Percentiles rank a stretch among this genome's conserved stretches.
Conservation (phyloP, 2,113 vertebrate genomes). For the Speoplatyrhinus poulsoni region DNA sequence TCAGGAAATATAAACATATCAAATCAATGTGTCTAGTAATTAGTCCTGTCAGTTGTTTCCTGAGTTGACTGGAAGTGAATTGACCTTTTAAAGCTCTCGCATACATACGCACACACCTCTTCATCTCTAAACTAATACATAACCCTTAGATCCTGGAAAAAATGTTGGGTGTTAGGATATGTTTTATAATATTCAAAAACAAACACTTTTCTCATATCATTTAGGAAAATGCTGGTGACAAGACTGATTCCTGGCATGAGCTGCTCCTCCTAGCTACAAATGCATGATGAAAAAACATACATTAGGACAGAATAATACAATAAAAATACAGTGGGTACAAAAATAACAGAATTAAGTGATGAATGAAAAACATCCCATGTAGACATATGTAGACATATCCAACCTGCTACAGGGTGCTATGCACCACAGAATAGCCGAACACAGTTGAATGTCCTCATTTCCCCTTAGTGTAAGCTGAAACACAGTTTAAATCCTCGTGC, state of each 20-base stretch:
- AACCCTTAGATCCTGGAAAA: constrained; percentile 22
- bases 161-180: constrained; percentile 51
- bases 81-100: constrained; percentile 9
- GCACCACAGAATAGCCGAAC: constrained; percentile 9
- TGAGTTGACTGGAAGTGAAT: constrained; percentile 29
- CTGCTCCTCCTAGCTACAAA: constrained; percentile 52
- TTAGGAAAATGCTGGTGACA: constrained; percentile 71
- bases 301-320: constrained; percentile 40
- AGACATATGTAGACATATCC: constrained; percentile 74
- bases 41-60: constrained; percentile 12
- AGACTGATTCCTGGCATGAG: constrained; percentile 51
- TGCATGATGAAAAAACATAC: constrained; percentile 34
- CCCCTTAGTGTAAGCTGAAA: constrained; percentile 23
- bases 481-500: constrained; percentile 29
- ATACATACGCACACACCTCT: constrained; percentile 15
- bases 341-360: constrained; percentile 56
- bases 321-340: constrained; percentile 55
- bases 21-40: neutral
- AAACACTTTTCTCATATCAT: constrained; percentile 11
- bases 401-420: constrained; percentile 63
- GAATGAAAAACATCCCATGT: constrained; percentile 50
- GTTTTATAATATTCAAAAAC: constrained; percentile 46
- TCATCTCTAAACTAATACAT: neutral
- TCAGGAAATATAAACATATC: constrained; percentile 18
- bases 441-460: constrained; percentile 31